Base-by-base conservation (phyloP, 2,888 invertebrate genomes). In the Epinotia demarniana region DNA sequence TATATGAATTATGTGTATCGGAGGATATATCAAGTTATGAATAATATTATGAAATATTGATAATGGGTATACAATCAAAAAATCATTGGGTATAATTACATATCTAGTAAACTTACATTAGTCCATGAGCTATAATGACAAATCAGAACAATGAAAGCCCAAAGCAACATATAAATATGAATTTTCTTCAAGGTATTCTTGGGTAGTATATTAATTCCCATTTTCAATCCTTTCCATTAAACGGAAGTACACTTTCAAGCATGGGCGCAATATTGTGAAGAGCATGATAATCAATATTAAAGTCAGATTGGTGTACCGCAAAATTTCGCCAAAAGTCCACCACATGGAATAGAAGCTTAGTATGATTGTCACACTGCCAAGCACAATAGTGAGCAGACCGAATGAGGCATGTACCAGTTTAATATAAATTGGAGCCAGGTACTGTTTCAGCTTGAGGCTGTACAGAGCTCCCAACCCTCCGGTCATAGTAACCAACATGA, bases 221-320 rank as follows among this genome's bases (percentile, higher is more conserved):
- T 89, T 91, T 72, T 90, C 90, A 78, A 94, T 81, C 80, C 93
- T 87, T 82, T 94, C 94, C 81, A 89, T 92, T 3, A 94, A 81
- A 63, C 94, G 88, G 78, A 93, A 92, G 81, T 92, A 94, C 75
- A 94, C 87, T 82, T 94, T 94, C 19, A 94, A 84, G 77, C 86
- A 86, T 12, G 94, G 94, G 63, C 94, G 86, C 77, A 94, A 78
- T 77, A 92, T 85, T 39, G 94, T 94, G 46, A 90, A 88, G 33
- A 93, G 76, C 87, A 91, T 87, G 49, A 93, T 83, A 18, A 87
- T 77, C 39, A 94, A 80, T 13, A 92, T 89, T 43, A 94, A 80
- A 69, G 85, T 72, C 62, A 94, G 81, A 82, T 86, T 84, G 4
- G 86, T 83, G 79, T 92, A 90, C 72, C 92, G 84, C 66, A 92